These are phyloP conservation scores for Crenuchus spilurus DNA, from an alignment of 2,797 vertebrate species.

Conservation along the genomic window DNA sequence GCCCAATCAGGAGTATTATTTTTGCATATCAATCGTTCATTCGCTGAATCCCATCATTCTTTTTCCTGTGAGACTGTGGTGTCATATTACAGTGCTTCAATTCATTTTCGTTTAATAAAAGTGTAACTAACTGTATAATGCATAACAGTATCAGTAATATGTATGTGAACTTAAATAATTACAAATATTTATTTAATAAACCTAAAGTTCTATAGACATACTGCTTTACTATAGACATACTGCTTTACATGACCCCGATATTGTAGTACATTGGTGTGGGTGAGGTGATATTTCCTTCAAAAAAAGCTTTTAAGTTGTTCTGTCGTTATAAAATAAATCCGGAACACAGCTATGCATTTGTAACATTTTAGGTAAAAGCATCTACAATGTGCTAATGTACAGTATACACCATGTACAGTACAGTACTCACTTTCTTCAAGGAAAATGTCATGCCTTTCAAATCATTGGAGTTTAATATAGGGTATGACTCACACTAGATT, in stretches of 20 bases:
- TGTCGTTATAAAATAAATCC: not conserved
- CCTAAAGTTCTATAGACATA: no score
- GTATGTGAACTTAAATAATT: no score
- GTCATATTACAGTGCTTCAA: no score
- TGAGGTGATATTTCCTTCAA: not conserved
- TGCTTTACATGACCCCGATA: not conserved
- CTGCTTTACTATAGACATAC: not conserved
- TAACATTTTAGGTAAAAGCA: not conserved
- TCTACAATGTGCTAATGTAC: not conserved
- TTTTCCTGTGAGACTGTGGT: not conserved
- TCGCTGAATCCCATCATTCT: constrained; percentile 25
- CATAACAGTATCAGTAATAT: no score
- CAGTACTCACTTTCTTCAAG: not conserved
- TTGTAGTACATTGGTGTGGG: not conserved
- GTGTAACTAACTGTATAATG: no score
- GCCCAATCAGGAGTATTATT: constrained; percentile 52
- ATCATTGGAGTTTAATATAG: not conserved
- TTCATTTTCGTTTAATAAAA: no score
- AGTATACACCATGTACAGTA: no score
- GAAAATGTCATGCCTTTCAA: not conserved
- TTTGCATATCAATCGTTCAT: constrained; percentile 18
- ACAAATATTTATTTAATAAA: no score
- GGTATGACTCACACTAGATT: not conserved
- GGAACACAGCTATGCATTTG: not conserved
- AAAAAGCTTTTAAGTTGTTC: no score